phyloP scores from a whole-genome alignment of 53 echinoderm and acorn worm species.

The Henricia sp. region DNA sequence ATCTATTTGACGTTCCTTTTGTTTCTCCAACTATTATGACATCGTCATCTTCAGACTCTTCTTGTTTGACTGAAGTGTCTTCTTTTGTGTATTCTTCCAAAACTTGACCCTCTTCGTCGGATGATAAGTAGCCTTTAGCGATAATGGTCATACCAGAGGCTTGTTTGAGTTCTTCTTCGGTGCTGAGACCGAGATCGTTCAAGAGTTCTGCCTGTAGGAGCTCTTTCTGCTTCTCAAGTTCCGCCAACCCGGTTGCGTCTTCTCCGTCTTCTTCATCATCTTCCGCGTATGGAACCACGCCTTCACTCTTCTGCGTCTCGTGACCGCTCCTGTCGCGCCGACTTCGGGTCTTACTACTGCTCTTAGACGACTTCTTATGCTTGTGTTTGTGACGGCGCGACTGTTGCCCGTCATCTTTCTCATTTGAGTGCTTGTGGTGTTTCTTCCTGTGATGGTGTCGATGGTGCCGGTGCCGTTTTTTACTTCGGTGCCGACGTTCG shows the following conservation, averaged over 20 bases:
- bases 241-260: conserved; percentile 67
- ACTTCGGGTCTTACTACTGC: conserved; percentile 19
- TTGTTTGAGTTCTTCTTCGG: conserved; percentile 65
- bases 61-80: conserved; percentile 10
- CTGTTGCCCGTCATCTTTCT: conserved; percentile 19
- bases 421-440: conserved; percentile 14
- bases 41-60: conserved; percentile 59
- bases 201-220: conserved; percentile 85
- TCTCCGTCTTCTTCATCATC: conserved; percentile 68
- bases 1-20: conserved; percentile 3
- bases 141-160: conserved; percentile 79
- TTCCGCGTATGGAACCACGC: conserved; percentile 32
- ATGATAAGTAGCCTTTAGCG: conserved; percentile 70
- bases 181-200: conserved; percentile 63
- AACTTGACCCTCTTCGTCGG: conserved; percentile 67
- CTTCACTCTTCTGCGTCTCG: conserved; percentile 1
- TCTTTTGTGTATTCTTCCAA: background rate
- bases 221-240: conserved; percentile 93
- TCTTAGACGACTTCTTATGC: conserved; percentile 53
- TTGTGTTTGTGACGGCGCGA: conserved; percentile 57
- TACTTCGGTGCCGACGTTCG: conserved; percentile 8
- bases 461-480: conserved; percentile 32
- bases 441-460: conserved; percentile 41
- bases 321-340: background rate
- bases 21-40: conserved; percentile 40